Evolutionary conservation across 2,113 vertebrate species (phyloP).

Genomic region (Lepus europaeus): DNA sequence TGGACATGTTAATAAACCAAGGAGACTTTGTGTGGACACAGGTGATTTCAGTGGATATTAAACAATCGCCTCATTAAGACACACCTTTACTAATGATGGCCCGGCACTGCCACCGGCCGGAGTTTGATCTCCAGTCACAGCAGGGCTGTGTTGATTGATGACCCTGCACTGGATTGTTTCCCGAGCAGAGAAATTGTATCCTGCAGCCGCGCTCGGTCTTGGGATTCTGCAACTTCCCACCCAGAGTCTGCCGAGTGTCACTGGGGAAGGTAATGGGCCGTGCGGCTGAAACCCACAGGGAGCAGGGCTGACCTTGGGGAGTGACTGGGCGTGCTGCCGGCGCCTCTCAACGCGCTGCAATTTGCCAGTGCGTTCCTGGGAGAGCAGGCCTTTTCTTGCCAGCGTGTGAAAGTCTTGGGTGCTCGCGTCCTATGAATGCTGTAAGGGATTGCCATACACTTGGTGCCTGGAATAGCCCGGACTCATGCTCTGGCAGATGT

Average conservation of each 20-base stretch:
- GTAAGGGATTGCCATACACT: background rate
- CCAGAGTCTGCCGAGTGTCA: background rate
- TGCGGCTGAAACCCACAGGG: background rate
- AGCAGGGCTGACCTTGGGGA: background rate
- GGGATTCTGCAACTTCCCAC: conserved; percentile 34
- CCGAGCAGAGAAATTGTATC: background rate
- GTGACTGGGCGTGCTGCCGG: background rate
- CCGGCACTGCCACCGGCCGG: background rate
- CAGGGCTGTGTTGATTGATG: background rate
- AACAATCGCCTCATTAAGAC: conserved; percentile 8
- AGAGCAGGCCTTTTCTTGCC: background rate
- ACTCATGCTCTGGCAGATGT: background rate
- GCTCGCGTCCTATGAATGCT: background rate
- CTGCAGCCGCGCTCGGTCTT: background rate
- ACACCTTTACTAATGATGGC: background rate
- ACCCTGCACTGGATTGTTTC: background rate
- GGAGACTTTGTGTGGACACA: background rate
- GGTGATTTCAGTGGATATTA: conserved; percentile 25
- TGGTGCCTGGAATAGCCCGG: background rate
- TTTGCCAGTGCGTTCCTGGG: background rate
- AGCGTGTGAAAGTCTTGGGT: background rate
- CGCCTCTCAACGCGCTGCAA: background rate
- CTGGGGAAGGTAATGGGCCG: background rate
- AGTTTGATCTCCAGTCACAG: background rate
- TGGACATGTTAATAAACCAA: background rate